A percentile compares a stretch with the other conserved stretches of the same genome.
Conservation (phyloP, 2,113 vertebrate species). For the Taxidea taxus region DNA sequence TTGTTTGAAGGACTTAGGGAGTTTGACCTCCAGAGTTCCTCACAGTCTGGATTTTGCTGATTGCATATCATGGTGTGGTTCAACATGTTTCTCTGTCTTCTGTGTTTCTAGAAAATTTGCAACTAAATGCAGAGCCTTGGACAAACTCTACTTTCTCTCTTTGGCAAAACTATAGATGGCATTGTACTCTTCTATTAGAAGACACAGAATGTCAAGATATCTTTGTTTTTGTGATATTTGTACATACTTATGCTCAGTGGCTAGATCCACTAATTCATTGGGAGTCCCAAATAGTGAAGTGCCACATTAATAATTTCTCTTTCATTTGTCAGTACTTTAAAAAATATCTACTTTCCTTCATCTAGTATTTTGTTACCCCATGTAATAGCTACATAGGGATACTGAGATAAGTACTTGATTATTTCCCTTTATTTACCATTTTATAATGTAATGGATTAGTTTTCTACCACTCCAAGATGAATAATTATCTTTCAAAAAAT, state of each 20-base stretch:
- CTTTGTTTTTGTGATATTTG: not conserved
- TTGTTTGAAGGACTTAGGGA: not conserved
- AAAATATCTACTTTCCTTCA: not conserved
- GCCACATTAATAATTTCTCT: not conserved
- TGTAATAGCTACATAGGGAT: not conserved
- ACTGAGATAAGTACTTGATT: not conserved
- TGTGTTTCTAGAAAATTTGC: not conserved
- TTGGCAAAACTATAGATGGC: not conserved
- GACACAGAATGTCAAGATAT: not conserved
- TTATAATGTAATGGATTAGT: not conserved
- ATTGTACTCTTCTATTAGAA: not conserved
- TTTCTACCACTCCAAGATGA: not conserved
- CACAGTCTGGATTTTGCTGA: not conserved
- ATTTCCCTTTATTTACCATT: not conserved
- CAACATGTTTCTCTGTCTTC: not conserved
- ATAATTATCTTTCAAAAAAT: not conserved
- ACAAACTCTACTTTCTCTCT: not conserved
- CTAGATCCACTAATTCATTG: not conserved
- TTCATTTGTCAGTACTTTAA: not conserved
- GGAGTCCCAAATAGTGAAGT: not conserved
- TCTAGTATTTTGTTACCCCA: not conserved
- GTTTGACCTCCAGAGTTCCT: not conserved
- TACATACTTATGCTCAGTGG: not conserved
- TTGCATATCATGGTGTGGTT: not conserved
- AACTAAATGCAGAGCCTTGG: not conserved